These are phyloP conservation scores for Apogon talboti DNA, from an alignment of 2,797 vertebrate species.

Conservation along the genomic window DNA sequence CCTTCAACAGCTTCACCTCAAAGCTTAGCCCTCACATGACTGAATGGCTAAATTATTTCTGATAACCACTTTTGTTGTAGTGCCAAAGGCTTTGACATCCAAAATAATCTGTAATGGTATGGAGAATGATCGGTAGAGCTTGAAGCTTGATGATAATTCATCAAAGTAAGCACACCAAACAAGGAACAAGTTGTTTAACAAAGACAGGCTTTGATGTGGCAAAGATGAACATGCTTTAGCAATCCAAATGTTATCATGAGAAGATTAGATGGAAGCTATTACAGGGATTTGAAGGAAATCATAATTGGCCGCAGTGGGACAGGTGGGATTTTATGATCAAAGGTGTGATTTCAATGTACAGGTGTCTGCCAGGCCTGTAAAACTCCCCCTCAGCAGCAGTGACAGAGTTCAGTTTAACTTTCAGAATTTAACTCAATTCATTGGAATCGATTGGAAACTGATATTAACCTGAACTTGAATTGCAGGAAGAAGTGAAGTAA, in stretches of 20 bases:
- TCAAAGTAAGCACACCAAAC: constrained; percentile 63
- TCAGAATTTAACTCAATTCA: constrained; percentile 10
- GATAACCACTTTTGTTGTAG: constrained; percentile 70
- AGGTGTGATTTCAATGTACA: constrained; percentile 49
- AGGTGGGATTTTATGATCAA: constrained; percentile 66
- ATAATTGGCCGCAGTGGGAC: constrained; percentile 40
- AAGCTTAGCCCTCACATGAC: constrained; percentile 40
- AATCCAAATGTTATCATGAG: constrained; percentile 75
- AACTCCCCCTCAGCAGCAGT: constrained; percentile 9
- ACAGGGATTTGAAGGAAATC: constrained; percentile 47
- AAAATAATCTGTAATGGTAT: constrained; percentile 56
- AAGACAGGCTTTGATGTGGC: constrained; percentile 76
- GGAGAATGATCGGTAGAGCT: constrained; percentile 55
- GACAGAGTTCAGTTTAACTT: constrained; percentile 3
- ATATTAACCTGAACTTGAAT: constrained; percentile 21
- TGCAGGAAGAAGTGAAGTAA: constrained; percentile 23
- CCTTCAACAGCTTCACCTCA: constrained; percentile 27
- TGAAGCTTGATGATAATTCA: constrained; percentile 71
- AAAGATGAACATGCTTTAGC: constrained; percentile 75
- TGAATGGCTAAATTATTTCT: constrained; percentile 57
- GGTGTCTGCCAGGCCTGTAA: constrained; percentile 25
- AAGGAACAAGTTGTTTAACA: constrained; percentile 56
- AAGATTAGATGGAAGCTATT: constrained; percentile 63
- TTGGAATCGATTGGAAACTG: constrained; percentile 10
- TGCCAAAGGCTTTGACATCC: constrained; percentile 60